Evolutionary conservation across 2,888 invertebrate species (phyloP).

Genomic region (Platypus cylindrus): DNA sequence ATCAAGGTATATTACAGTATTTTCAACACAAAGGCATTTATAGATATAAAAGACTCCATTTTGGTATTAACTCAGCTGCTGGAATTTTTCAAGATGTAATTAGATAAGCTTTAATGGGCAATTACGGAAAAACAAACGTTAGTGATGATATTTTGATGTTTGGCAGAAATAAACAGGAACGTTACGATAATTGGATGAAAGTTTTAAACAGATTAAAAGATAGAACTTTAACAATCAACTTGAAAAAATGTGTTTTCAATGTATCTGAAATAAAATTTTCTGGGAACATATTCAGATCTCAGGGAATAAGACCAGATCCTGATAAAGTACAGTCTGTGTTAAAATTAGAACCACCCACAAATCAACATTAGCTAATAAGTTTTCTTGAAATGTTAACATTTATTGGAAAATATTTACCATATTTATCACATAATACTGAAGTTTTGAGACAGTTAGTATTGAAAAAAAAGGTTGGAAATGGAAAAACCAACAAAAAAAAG

Average conservation of each 20-base stretch:
- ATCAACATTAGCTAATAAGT: conserved; percentile 18
- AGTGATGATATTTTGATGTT: conserved; percentile 30
- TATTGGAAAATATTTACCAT: conserved; percentile 13
- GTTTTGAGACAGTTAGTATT: conserved; percentile 6
- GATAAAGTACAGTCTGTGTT: conserved; percentile 20
- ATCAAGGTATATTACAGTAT: conserved; percentile 14
- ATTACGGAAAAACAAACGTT: conserved; percentile 27
- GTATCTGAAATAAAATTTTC: conserved; percentile 20
- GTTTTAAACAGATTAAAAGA: conserved; percentile 20
- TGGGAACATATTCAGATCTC: conserved; percentile 20
- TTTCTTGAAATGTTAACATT: conserved; percentile 23
- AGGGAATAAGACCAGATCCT: conserved; percentile 22
- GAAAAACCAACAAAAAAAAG: conserved; percentile 5
- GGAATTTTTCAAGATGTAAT: neutral
- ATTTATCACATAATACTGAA: conserved; percentile 11
- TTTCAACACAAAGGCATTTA: conserved; percentile 12
- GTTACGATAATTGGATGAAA: conserved; percentile 20
- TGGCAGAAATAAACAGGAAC: conserved; percentile 20
- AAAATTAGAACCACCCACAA: conserved; percentile 18
- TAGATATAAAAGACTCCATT: conserved; percentile 13
- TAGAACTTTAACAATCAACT: conserved; percentile 21
- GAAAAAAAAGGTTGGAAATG: conserved; percentile 1
- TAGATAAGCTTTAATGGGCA: conserved; percentile 17
- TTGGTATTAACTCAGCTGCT: conserved; percentile 6
- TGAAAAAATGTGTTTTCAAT: conserved; percentile 24